Evolutionary conservation across 2,797 vertebrate species (phyloP).

Genomic region (Lepilemur septentrionalis): DNA sequence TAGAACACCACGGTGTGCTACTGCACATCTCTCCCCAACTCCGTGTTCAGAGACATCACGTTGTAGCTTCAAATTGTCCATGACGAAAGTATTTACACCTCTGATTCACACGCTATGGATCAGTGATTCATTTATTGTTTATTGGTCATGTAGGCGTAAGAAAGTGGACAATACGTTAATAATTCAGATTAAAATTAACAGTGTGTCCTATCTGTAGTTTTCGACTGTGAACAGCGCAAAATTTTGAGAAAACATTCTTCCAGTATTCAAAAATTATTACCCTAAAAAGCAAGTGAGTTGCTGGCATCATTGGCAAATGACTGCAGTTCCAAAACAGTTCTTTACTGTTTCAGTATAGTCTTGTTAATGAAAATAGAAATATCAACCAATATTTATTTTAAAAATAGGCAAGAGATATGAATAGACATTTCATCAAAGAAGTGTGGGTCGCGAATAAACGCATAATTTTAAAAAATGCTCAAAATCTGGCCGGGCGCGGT

Average conservation of each 20-base stretch:
- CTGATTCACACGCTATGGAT: neutral
- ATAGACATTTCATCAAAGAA: neutral
- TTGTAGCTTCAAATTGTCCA: neutral
- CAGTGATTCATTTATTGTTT: neutral
- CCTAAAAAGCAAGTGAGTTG: neutral
- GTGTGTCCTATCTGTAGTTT: neutral
- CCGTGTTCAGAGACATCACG: neutral
- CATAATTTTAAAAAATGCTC: neutral
- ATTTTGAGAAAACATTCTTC: neutral
- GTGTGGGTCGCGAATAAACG: neutral
- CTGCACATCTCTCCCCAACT: neutral
- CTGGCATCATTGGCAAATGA: neutral
- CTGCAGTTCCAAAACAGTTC: neutral
- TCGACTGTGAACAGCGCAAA: neutral
- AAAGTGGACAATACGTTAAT: neutral
- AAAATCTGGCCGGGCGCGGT: no score
- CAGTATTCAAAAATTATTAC: neutral
- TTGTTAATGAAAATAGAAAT: neutral
- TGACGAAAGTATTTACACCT: neutral
- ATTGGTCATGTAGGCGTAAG: neutral
- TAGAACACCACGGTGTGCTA: neutral
- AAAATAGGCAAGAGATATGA: neutral
- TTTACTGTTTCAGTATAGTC: neutral
- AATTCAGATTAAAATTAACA: neutral
- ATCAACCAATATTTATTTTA: neutral